Evolutionary conservation across 2,113 vertebrate genomes (phyloP).

Genomic region (Dicaeum eximium): DNA sequence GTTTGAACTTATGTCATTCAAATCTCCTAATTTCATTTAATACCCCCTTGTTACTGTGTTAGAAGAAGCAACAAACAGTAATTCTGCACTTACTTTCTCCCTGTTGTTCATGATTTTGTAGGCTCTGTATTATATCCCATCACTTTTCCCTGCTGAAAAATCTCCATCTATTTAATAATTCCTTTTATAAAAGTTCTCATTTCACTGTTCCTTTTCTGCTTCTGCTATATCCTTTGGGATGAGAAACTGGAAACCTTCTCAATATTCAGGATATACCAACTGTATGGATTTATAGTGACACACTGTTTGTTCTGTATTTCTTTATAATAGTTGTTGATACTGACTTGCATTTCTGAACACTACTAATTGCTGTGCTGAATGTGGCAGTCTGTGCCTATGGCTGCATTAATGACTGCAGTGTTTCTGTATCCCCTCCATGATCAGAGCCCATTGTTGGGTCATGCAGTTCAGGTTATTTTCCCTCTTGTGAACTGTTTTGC

Average conservation of each 20-base stretch:
- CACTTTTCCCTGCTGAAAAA: background rate
- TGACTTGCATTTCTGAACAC: background rate
- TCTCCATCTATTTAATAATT: constrained; percentile 26
- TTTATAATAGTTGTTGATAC: background rate
- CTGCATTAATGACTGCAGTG: background rate
- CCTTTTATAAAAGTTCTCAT: background rate
- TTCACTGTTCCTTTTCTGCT: background rate
- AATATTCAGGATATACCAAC: background rate
- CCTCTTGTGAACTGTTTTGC: background rate
- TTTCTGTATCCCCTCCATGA: background rate
- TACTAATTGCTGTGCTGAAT: background rate
- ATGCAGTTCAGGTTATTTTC: background rate
- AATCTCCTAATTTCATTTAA: constrained; percentile 14
- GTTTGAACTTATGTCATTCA: constrained; percentile 47
- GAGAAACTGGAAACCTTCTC: background rate
- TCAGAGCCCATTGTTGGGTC: background rate
- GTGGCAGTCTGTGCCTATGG: background rate
- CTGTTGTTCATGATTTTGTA: background rate
- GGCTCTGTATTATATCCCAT: background rate
- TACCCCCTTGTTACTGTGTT: background rate
- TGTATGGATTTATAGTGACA: background rate
- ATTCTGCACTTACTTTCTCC: constrained; percentile 22
- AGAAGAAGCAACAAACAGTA: constrained; percentile 3
- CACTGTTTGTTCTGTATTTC: background rate
- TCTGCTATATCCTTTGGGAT: background rate